These are phyloP conservation scores for Amblyjoppa proteus DNA, from an alignment of 2,888 invertebrate genomes.

Conservation along the genomic window DNA sequence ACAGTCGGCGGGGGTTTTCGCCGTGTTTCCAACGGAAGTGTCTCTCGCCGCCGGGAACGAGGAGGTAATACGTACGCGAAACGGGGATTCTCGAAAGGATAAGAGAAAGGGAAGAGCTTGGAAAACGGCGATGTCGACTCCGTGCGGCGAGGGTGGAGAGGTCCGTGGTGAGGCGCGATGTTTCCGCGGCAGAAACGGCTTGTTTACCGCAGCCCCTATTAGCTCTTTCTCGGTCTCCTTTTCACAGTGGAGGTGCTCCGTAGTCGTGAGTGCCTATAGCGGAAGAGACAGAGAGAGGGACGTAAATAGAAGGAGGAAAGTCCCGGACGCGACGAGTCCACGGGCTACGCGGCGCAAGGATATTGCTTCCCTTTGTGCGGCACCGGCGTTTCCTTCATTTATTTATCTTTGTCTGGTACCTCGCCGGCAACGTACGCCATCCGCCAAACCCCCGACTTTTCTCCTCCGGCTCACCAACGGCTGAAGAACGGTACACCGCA, in stretches of 20 bases:
- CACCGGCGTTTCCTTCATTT: conserved; percentile 80
- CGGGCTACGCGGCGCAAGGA: conserved; percentile 75
- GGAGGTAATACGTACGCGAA: conserved; percentile 44
- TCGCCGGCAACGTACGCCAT: conserved; percentile 45
- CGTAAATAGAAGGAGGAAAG: conserved; percentile 22
- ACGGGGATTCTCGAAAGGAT: conserved; percentile 48
- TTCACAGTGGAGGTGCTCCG: neutral
- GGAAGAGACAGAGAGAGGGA: neutral
- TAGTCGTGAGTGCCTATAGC: conserved; percentile 19
- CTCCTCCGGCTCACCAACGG: conserved; percentile 53
- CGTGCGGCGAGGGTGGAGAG: conserved; percentile 42
- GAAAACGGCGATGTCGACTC: conserved; percentile 50
- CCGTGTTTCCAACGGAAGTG: conserved; percentile 48
- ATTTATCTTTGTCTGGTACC: conserved; percentile 79
- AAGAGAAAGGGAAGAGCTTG: conserved; percentile 50
- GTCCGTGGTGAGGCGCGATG: conserved; percentile 65
- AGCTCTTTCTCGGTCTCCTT: conserved; percentile 72
- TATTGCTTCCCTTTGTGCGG: conserved; percentile 81
- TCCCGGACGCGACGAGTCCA: conserved; percentile 54
- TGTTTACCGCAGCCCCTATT: conserved; percentile 81
- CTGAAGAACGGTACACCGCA: conserved; percentile 33
- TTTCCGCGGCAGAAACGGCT: conserved; percentile 77
- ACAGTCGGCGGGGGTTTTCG: conserved; percentile 37
- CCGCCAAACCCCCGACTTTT: conserved; percentile 62
- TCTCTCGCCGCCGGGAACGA: conserved; percentile 37